These are phyloP conservation scores for Ictalurus furcatus DNA, from an alignment of 2,113 vertebrate species.

Conservation along the genomic window DNA sequence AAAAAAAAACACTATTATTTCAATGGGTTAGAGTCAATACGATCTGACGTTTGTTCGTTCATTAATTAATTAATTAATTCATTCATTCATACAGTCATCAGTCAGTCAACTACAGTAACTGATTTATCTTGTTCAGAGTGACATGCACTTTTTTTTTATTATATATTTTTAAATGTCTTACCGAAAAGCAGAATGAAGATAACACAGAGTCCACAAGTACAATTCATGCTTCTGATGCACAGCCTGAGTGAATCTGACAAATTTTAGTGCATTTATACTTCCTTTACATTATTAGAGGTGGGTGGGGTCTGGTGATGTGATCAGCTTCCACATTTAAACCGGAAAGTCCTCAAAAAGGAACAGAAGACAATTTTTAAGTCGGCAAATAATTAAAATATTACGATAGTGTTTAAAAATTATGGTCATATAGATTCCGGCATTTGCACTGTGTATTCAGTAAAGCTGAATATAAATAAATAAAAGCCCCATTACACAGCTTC, in stretches of 20 bases:
- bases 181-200: background rate
- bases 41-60: background rate
- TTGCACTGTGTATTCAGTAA: too few species aligned
- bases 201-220: background rate
- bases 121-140: background rate
- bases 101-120: background rate
- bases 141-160: too few species aligned
- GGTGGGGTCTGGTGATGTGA: background rate
- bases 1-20: background rate
- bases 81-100: background rate
- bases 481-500: too few species aligned
- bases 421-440: too few species aligned
- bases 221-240: background rate
- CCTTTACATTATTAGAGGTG: background rate
- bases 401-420: too few species aligned
- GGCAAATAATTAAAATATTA: too few species aligned
- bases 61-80: too few species aligned
- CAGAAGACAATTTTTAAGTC: too few species aligned
- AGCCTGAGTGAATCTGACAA: slow-evolving; percentile 42
- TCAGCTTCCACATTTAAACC: background rate
- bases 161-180: background rate
- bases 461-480: too few species aligned
- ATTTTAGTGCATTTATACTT: background rate
- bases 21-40: background rate
- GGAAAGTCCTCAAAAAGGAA: background rate